Evolutionary conservation across 2,797 vertebrate genomes (phyloP).

Genomic region (Morelia viridis): DNA sequence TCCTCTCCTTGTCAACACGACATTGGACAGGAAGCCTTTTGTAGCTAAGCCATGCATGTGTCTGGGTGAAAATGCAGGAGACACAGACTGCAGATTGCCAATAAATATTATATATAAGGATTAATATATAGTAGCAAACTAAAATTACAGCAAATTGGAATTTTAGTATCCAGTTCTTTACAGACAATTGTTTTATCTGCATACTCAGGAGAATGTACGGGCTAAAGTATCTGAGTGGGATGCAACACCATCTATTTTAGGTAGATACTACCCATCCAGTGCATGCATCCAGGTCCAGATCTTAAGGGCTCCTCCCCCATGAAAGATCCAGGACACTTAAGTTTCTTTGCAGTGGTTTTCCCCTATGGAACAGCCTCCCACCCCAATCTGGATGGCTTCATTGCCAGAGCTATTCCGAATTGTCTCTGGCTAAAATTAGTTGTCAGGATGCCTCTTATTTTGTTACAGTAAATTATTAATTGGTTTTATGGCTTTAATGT

Average conservation of each 20-base stretch:
- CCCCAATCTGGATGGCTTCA: background rate
- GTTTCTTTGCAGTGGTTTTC: background rate
- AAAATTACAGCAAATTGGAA: background rate
- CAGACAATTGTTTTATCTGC: background rate
- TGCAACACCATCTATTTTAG: background rate
- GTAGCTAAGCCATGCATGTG: background rate
- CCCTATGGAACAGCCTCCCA: background rate
- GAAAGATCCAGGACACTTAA: background rate
- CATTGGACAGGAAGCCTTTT: constrained; percentile 37
- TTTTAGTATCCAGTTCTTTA: background rate
- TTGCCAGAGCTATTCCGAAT: background rate
- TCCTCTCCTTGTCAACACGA: constrained; percentile 55
- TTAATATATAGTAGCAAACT: background rate
- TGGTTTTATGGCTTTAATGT: too few relatives aligned
- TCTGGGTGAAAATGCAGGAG: background rate
- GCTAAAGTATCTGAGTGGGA: background rate
- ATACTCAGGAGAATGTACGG: background rate
- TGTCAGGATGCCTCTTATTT: too few relatives aligned
- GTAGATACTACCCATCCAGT: background rate
- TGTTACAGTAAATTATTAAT: too few relatives aligned
- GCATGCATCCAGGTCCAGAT: background rate
- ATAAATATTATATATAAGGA: background rate
- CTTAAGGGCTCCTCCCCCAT: background rate
- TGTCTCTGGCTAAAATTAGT: background rate
- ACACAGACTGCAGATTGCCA: background rate